Evolutionary conservation across 2,113 vertebrate genomes (phyloP).

Genomic region (Microtus oregoni): DNA sequence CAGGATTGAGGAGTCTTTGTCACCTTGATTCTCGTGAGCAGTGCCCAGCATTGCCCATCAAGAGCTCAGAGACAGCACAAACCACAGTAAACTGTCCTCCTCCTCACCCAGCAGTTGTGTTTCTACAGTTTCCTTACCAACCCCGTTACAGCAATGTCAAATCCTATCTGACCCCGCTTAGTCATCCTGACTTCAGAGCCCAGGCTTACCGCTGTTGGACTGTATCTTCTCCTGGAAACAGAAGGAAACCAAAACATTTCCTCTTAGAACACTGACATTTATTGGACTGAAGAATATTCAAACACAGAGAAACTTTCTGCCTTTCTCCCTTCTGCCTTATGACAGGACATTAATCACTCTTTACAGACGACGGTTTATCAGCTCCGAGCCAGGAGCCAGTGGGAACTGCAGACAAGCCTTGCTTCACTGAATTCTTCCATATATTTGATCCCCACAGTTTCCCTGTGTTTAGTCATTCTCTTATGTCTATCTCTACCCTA

Average conservation of each 20-base stretch:
- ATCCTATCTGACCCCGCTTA: not conserved
- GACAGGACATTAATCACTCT: not conserved
- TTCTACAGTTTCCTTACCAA: not conserved
- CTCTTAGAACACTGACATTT: not conserved
- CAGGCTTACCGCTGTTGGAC: not conserved
- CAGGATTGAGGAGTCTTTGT: not conserved
- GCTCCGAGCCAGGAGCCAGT: not conserved
- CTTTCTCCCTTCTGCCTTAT: not conserved
- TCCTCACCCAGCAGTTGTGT: not conserved
- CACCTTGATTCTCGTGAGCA: not conserved
- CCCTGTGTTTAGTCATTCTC: not conserved
- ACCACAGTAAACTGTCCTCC: not conserved
- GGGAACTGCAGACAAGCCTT: not conserved
- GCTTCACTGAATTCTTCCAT: not conserved
- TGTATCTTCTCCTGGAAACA: not conserved
- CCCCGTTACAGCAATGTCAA: accelerated
- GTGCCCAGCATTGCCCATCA: not conserved
- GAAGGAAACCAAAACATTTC: not conserved
- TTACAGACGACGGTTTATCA: not conserved
- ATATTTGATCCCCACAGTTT: not conserved
- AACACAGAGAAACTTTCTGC: not conserved
- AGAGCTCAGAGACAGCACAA: not conserved
- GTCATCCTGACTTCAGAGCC: not conserved
- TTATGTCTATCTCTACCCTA: not conserved
- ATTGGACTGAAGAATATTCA: not conserved